Conservation (phyloP, 2,888 invertebrate species). For the Pteria penguin region DNA sequence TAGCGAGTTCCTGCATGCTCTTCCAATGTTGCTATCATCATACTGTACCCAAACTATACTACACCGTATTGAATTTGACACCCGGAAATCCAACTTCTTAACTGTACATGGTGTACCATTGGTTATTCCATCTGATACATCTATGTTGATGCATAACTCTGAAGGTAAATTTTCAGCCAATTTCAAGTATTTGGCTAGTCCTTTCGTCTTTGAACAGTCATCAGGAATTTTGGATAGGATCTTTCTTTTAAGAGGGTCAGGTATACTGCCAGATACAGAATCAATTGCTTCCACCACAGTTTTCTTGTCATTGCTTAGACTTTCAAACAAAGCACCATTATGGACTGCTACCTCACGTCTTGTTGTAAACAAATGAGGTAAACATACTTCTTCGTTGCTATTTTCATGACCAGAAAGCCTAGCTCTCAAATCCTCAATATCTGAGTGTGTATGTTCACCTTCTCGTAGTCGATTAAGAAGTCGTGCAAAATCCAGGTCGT, state of each 20-base stretch:
- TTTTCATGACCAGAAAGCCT: background rate
- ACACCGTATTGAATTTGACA: conserved; percentile 32
- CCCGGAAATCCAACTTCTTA: conserved; percentile 44
- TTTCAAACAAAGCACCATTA: conserved; percentile 23
- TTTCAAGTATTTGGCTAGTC: conserved; percentile 33
- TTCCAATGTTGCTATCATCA: conserved; percentile 38
- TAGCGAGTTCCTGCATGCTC: conserved; percentile 22
- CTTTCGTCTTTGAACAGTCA: conserved; percentile 48
- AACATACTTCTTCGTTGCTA: conserved; percentile 3
- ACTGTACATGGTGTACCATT: conserved; percentile 53
- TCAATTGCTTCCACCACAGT: conserved; percentile 16
- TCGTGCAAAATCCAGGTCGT: conserved; percentile 46
- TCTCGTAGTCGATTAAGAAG: conserved; percentile 53
- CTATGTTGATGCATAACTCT: conserved; percentile 47
- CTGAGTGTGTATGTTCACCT: conserved; percentile 42
- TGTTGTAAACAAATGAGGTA: conserved; percentile 42
- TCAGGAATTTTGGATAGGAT: conserved; percentile 17
- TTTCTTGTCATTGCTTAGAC: conserved; percentile 4
- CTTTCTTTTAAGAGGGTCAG: conserved; percentile 7
- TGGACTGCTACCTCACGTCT: conserved; percentile 25
- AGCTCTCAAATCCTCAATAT: conserved; percentile 34
- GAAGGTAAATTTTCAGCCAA: conserved; percentile 36
- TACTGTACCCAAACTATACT: conserved; percentile 54
- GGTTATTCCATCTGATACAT: conserved; percentile 52
- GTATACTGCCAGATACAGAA: conserved; percentile 40